Evolutionary conservation across 2,888 invertebrate species (phyloP).

Genomic region (Erpobdella octoculata): DNA sequence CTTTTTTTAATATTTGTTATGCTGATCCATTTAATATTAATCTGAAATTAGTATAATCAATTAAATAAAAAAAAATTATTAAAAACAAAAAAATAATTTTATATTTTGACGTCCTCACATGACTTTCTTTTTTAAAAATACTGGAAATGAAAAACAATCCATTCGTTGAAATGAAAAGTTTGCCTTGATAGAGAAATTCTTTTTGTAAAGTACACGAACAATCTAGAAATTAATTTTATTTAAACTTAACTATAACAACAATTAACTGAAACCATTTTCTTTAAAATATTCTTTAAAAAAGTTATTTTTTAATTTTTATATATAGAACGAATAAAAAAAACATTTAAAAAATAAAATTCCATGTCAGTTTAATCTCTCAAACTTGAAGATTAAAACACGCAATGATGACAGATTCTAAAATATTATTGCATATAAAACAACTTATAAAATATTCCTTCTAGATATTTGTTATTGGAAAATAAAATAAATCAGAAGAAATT

Average conservation of each 20-base stretch:
- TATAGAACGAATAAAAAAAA: too few species aligned
- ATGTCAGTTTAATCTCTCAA: too few species aligned
- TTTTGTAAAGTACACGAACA: constrained; percentile 12
- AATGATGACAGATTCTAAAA: too few species aligned
- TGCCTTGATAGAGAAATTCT: constrained; percentile 14
- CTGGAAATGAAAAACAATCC: neutral
- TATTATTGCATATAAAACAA: too few species aligned
- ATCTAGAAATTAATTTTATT: constrained; percentile 6
- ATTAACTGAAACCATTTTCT: too few species aligned
- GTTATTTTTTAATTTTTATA: too few species aligned
- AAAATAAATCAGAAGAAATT: too few species aligned
- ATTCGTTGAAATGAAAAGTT: neutral
- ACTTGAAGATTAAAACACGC: too few species aligned
- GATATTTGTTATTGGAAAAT: too few species aligned
- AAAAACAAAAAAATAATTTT: neutral
- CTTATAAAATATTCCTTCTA: too few species aligned
- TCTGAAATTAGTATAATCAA: neutral
- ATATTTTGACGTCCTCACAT: neutral
- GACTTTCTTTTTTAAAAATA: neutral
- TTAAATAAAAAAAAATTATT: neutral
- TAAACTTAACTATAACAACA: neutral
- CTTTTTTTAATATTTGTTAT: constrained; percentile 1
- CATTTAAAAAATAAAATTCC: too few species aligned
- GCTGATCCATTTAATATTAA: constrained; percentile 1
- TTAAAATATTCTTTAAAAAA: too few species aligned